Conservation (phyloP, 2,113 vertebrate species). For the Vulpes vulpes region DNA sequence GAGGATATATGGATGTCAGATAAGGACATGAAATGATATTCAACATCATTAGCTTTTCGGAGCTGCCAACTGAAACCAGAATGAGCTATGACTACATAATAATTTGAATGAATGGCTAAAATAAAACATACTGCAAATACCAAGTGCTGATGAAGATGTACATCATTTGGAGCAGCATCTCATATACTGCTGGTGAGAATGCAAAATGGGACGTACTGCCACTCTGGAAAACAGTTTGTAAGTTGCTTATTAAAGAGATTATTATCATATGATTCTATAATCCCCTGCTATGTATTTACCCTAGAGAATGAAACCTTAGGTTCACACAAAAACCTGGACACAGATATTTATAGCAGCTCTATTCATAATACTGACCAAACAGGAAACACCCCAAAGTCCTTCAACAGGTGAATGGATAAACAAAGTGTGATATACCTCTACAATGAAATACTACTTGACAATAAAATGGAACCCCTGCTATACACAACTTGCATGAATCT, state of each 20-base stretch:
- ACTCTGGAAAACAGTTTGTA: not conserved
- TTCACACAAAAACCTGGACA: not conserved
- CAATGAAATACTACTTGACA: not conserved
- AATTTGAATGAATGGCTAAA: conserved; percentile 31
- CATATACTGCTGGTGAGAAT: not conserved
- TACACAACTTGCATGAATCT: not conserved
- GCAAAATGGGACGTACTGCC: not conserved
- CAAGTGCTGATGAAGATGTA: not conserved
- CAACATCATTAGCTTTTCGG: not conserved
- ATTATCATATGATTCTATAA: not conserved
- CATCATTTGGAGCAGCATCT: not conserved
- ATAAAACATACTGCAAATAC: not conserved
- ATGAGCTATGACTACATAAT: not conserved
- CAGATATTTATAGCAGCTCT: not conserved
- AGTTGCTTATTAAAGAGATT: conserved; percentile 4
- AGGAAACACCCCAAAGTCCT: not conserved
- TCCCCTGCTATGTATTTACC: not conserved
- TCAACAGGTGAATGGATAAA: not conserved
- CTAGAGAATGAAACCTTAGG: conserved; percentile 27
- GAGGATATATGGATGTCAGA: not conserved
- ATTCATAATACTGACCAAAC: not conserved
- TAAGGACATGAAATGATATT: conserved; percentile 29
- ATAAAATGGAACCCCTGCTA: not conserved
- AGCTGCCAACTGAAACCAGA: not conserved
- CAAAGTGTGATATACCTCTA: not conserved